These are phyloP conservation scores for Vipera latastei DNA, from an alignment of 2,797 vertebrate species.

Conservation along the genomic window DNA sequence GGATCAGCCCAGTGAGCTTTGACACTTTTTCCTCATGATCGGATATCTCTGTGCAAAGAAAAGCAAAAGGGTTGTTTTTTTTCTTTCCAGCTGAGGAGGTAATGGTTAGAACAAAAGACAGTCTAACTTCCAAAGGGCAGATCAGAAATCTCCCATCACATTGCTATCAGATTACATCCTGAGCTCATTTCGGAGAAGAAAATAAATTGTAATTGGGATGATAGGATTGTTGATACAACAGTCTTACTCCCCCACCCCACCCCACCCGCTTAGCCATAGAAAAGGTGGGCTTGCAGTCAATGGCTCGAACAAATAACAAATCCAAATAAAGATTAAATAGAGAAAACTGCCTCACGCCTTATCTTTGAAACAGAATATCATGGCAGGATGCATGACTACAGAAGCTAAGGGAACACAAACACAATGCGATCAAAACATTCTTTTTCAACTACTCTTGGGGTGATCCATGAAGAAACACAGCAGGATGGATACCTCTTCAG, in stretches of 20 bases:
- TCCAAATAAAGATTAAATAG: not conserved
- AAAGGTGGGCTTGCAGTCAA: not conserved
- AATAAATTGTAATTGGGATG: not conserved
- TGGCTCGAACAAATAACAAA: not conserved
- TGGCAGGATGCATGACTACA: not conserved
- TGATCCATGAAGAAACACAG: not conserved
- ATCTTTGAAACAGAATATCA: no score
- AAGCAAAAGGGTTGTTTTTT: not conserved
- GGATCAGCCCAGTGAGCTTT: constrained; percentile 78
- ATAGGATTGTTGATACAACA: not conserved
- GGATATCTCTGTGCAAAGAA: constrained; percentile 73
- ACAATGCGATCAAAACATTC: no score
- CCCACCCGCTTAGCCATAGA: not conserved
- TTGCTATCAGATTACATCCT: not conserved
- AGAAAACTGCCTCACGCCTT: not conserved
- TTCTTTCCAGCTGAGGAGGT: not conserved
- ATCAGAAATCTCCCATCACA: not conserved
- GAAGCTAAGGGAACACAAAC: not conserved
- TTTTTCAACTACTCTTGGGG: not conserved
- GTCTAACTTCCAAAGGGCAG: not conserved
- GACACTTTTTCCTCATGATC: constrained; percentile 75
- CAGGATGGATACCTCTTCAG: not conserved
- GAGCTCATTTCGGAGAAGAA: not conserved
- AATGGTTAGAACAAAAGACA: not conserved
- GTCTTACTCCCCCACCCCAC: no score